Evolutionary conservation across 2,797 vertebrate species (phyloP), one percentile per base, ranked within the genome.

Genomic region (Hylomyscus alleni): DNA sequence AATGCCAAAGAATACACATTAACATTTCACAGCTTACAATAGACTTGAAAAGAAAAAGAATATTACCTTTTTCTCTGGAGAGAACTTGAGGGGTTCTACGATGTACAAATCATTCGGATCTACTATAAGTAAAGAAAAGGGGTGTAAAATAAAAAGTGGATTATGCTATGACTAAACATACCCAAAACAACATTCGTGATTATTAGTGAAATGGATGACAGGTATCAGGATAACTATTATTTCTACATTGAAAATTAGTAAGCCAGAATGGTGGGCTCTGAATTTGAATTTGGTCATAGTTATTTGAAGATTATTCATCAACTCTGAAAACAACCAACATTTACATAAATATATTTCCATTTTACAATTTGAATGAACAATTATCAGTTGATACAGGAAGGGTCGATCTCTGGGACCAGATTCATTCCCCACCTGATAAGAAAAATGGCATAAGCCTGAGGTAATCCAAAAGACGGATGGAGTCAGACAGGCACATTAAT

Each of bases 11-110:
- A 73, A n/a, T n/a, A n/a, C n/a, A n/a, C n/a, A n/a, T n/a, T n/a
- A n/a, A n/a, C n/a, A n/a, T n/a, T n/a, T n/a, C n/a, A 58, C 8
- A 91, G 52, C 10, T 89, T 26, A 88, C 7, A 96, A 93, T 54
- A 93, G n/a, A 94, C 26, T 92, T 89, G 47, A 86, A 96, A 98
- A 73, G 77, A 98, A 98, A 97, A 95, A 93, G 97, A 98, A 98
- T 97, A 62, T 91, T 99, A 99, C 99, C 99, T 99, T 99, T 99
- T 99, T 99, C 98, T 99, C 99, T 98, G 99, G 99, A 98, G 99
- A 99, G 99, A 99, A 99, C 98, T 99, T 99, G 98, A 99, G 99
- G 94, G 99, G 99, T 99, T 99, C 99, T 98, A 99, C 99, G 99
- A 99, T 99, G 99, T 99, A 99, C 98, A 99, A 99, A 98, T 99